Evolutionary conservation across 2,797 vertebrate genomes (phyloP), one percentile per base, ranked within the genome.

Genomic region (Tragelaphus oryx): DNA sequence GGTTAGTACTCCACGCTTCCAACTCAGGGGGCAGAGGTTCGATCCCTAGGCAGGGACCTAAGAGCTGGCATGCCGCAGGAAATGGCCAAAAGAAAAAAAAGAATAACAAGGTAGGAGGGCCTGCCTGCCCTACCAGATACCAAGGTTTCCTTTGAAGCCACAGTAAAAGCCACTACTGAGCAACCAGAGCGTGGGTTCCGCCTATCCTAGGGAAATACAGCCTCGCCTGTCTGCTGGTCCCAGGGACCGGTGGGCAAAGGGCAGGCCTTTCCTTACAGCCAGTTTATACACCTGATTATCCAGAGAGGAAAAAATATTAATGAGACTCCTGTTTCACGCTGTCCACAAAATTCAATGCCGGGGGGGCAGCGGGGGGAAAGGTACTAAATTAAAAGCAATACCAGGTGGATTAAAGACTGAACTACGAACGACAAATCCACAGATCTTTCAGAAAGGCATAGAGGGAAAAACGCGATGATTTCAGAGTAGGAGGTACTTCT

Each of bases 171-270:
- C 33, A 6, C 8, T 0, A 0, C 33, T 8, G 8, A 55, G 54
- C 37, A 18, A 24, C 24, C 8, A 37, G 22, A 8, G 50, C 20
- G 2, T 9, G 14, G 8, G 33, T 11, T 6, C 37, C 14, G 0
- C 8, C 14, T 26, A 6, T 8, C 0, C 33, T 16, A 10, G 16
- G 8, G 1, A 24, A 28, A 8, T 16, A 2, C 5, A 10, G 1
- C 8, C 79, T 28, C 24, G 0, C 37, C 79, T 18, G 8, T 82
- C 10, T 17, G 24, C 33, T 18, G 54, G 44, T 24, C 9, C 16
- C 3, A 33, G n/a, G 30, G 52, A 24, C 30, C 6, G 0, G 17
- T 13, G 30, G 37, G 37, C 14, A 17, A 7, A 28, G 48, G 54
- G 33, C 8, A 6, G 37, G 18, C 37, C 33, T 54, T 44, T n/a